These are phyloP conservation scores for Chloebia gouldiae DNA, from an alignment of 2,113 vertebrate species.

Conservation along the genomic window DNA sequence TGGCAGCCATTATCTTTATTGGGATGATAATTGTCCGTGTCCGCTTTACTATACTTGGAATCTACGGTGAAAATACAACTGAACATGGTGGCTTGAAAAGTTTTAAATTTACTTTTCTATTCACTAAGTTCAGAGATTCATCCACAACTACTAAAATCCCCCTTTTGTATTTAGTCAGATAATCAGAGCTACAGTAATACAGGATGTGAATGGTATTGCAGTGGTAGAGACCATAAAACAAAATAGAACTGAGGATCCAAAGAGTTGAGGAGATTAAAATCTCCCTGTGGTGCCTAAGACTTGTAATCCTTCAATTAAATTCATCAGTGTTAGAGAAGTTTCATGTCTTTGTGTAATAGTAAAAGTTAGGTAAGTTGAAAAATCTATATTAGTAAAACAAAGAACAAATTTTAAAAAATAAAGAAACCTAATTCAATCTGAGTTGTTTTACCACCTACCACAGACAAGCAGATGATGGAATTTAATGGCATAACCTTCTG, in stretches of 20 bases:
- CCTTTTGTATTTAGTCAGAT: neutral
- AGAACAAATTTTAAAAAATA: neutral
- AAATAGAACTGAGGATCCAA: neutral
- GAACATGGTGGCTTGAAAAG: neutral
- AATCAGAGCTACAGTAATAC: neutral
- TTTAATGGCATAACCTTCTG: neutral
- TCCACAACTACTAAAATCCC: neutral
- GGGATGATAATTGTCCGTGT: neutral
- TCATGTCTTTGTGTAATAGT: neutral
- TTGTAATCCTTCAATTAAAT: neutral
- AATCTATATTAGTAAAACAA: neutral
- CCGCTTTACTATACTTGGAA: neutral
- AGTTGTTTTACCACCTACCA: neutral
- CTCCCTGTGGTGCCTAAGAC: neutral
- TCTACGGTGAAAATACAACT: neutral
- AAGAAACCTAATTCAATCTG: neutral
- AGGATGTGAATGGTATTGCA: neutral
- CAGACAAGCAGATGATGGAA: neutral
- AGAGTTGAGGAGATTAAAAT: neutral
- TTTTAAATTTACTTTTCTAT: neutral
- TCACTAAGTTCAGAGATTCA: neutral
- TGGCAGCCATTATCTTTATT: neutral
- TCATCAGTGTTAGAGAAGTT: neutral
- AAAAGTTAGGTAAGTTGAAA: neutral
- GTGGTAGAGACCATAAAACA: neutral